Evolutionary conservation across 2,113 vertebrate genomes (phyloP).

Genomic region (Lycaon pictus): DNA sequence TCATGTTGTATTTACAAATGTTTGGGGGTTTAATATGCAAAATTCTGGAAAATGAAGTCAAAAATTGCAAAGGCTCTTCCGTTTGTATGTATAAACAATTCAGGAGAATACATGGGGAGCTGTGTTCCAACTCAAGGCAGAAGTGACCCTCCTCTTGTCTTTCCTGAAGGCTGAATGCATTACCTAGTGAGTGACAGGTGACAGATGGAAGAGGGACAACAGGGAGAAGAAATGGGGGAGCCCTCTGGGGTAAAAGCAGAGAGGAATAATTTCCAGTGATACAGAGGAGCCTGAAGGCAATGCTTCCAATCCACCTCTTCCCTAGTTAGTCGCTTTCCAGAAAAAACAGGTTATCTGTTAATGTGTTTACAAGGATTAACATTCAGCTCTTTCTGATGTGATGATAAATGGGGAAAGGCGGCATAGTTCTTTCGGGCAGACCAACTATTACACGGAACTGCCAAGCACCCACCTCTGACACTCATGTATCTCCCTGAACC

Average conservation of each 20-base stretch:
- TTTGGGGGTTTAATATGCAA: not conserved
- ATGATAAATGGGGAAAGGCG: not conserved
- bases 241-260: not conserved
- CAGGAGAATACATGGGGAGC: not conserved
- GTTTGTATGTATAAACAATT: not conserved
- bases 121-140: not conserved
- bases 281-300: not conserved
- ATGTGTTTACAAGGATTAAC: not conserved
- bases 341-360: not conserved
- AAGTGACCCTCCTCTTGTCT: not conserved
- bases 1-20: not conserved
- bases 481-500: not conserved
- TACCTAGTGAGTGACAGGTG: not conserved
- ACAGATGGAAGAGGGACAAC: rapidly evolving
- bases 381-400: not conserved
- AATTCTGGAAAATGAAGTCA: not conserved
- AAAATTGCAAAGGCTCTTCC: not conserved
- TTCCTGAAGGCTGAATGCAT: not conserved
- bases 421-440: not conserved
- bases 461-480: not conserved
- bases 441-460: not conserved
- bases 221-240: not conserved
- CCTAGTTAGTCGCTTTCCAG: not conserved
- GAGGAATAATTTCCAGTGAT: not conserved
- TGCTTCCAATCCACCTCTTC: not conserved